phyloP scores from a whole-genome alignment of 2,113 vertebrate genomes.

The Alethe castanea region DNA sequence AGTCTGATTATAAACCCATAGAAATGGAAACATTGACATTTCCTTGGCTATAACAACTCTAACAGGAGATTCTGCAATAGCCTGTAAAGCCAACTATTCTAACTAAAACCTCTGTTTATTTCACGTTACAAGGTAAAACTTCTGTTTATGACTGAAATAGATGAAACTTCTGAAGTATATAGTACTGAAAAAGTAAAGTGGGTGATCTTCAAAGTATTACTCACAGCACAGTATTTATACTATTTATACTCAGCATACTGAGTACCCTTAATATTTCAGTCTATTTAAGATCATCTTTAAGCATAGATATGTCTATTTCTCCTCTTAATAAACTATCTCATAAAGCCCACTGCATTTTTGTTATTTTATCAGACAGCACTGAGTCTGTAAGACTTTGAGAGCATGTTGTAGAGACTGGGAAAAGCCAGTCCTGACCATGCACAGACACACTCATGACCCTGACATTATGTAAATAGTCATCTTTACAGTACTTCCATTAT shows the following conservation, averaged over 20 bases:
- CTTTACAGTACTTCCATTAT: neutral
- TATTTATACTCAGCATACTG: neutral
- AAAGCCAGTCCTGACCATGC: neutral
- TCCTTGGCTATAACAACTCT: neutral
- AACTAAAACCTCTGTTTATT: neutral
- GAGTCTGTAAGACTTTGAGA: neutral
- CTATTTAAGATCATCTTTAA: neutral
- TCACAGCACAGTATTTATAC: neutral
- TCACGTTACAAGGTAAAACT: neutral
- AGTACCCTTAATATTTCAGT: neutral
- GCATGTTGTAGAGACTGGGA: neutral
- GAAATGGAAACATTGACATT: constrained; percentile 21
- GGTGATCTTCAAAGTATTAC: neutral
- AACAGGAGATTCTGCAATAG: neutral
- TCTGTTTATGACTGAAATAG: neutral
- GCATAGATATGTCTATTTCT: neutral
- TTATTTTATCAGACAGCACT: neutral
- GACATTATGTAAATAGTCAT: neutral
- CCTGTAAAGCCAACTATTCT: neutral
- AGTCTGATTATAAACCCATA: neutral
- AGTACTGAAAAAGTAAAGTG: neutral
- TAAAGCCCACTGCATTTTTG: neutral
- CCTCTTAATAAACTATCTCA: neutral
- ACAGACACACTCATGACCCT: neutral
- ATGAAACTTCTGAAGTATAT: neutral